These are phyloP conservation scores for Otus scops DNA, from an alignment of 2,797 vertebrate species.

Conservation along the genomic window DNA sequence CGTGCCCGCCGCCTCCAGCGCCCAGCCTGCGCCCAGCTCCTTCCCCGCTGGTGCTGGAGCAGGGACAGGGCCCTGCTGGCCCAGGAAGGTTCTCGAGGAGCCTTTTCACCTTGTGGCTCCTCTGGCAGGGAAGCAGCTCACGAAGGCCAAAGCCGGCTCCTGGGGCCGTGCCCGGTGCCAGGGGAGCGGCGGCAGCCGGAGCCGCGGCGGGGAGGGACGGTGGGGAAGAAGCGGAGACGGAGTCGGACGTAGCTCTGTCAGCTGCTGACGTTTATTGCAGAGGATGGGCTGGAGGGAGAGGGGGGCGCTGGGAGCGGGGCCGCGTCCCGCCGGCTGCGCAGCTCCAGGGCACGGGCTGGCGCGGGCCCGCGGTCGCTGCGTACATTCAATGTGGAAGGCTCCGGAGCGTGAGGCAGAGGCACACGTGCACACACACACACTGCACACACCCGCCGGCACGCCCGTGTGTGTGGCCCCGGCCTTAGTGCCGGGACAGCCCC, in stretches of 20 bases:
- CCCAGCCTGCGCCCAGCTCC: background rate
- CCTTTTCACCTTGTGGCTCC: background rate
- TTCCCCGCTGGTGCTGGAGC: background rate
- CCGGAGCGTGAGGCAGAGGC: background rate
- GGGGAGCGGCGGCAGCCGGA: background rate
- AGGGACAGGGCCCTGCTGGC: accelerated
- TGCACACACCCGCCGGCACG: background rate
- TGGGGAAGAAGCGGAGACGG: background rate
- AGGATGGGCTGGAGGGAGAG: slow-evolving; percentile 69
- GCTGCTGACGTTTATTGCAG: slow-evolving; percentile 78
- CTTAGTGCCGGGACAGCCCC: background rate
- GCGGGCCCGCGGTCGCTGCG: background rate
- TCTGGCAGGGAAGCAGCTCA: background rate
- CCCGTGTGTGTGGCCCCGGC: background rate
- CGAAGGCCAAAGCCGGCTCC: background rate
- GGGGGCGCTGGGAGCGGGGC: slow-evolving; percentile 14
- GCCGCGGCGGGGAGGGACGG: accelerated
- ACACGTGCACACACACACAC: accelerated
- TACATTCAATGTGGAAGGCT: slow-evolving; percentile 14
- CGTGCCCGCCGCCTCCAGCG: background rate
- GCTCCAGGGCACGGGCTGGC: background rate
- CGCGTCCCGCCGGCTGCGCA: background rate
- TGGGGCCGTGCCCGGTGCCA: background rate
- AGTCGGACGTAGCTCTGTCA: slow-evolving; percentile 52
- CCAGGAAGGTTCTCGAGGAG: background rate